Percentiles rank a stretch among this genome's conserved stretches.
These are phyloP conservation scores for Ectemnius cavifrons DNA, from an alignment of 2,888 invertebrate species.

Conservation along the genomic window DNA sequence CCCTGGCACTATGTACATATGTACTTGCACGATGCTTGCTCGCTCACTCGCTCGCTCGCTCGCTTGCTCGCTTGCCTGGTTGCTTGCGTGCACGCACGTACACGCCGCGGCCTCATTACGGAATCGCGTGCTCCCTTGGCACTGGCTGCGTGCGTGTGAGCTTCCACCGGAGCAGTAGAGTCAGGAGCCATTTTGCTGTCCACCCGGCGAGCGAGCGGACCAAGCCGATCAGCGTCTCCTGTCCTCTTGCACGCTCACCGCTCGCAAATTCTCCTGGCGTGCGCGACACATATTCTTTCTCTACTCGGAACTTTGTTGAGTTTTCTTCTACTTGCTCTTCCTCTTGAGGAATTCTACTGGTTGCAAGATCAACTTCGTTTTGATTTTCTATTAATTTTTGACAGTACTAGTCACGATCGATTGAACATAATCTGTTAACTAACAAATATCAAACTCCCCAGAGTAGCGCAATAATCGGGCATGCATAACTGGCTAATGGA, in stretches of 20 bases:
- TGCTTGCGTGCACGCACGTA: constrained; percentile 35
- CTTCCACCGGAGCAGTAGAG: constrained; percentile 44
- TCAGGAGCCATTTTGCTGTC: constrained; percentile 72
- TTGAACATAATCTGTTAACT: no score
- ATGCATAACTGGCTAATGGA: no score
- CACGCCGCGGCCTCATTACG: constrained; percentile 43
- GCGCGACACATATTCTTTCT: constrained; percentile 6
- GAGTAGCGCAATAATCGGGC: no score
- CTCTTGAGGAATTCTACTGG: no score
- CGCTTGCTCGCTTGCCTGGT: no score
- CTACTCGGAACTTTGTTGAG: no score
- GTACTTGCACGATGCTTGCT: constrained; percentile 33
- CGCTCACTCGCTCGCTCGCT: not conserved
- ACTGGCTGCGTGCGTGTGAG: constrained; percentile 61
- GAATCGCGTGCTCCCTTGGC: constrained; percentile 66
- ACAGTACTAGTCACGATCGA: no score
- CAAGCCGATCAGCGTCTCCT: constrained; percentile 51
- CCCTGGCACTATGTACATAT: constrained; percentile 38
- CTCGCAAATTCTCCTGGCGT: constrained; percentile 41
- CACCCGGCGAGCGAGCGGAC: constrained; percentile 51
- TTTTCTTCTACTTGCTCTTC: no score
- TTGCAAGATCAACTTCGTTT: no score
- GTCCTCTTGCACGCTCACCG: constrained; percentile 21
- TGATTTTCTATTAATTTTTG: no score
- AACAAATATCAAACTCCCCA: no score